Evolutionary conservation across 2,113 vertebrate species (phyloP), one percentile per base, ranked within the genome.

Genomic region (Acanthochromis polyacanthus): DNA sequence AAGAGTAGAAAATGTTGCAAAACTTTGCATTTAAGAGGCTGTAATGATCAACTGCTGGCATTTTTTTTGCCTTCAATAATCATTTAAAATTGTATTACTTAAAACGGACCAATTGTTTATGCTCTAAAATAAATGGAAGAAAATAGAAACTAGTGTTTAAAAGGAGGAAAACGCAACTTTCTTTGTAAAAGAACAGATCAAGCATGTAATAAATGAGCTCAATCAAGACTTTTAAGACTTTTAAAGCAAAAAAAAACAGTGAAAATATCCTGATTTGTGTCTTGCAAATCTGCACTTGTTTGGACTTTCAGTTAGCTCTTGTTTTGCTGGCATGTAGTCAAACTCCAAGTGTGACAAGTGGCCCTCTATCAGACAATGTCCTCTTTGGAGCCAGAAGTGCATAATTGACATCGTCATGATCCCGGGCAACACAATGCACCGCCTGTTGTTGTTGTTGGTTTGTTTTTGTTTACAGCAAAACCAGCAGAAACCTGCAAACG

Each of bases 401-500:
- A 93, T 93, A 89, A 93, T 92, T 93, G 89, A 92, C 90, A 88
- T 83, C 63, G 89, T 81, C 88, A 85, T 87, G 91, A 91, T 91
- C 88, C 84, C 28, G 73, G 80, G 16, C 53, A 32, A 6, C 71
- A 93, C 91, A 93, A 92, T 48, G 88, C 71, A 11, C 40, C 10
- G 74, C 36, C 58, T 91, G 84, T 91, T 80, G 19, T 91, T 80
- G 19, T 67, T 82, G 58, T 36, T 69, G 75, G 30, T 80, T 87
- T 89, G 86, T 89, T 89, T 72, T 78, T 92, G 83, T 89, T 90
- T 85, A 89, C 3, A 23, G 36, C 59, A 30, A 36, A 36, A 36
- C 6, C 58, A 60, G 53, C 40, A 64, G 38, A 73, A 50, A 70
- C 32, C 60, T 55, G 73, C 62, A 20, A 8, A 51, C 22, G 22